phyloP scores from a whole-genome alignment of 2,113 vertebrate genomes.

The Brachyhypopomus gauderio region DNA sequence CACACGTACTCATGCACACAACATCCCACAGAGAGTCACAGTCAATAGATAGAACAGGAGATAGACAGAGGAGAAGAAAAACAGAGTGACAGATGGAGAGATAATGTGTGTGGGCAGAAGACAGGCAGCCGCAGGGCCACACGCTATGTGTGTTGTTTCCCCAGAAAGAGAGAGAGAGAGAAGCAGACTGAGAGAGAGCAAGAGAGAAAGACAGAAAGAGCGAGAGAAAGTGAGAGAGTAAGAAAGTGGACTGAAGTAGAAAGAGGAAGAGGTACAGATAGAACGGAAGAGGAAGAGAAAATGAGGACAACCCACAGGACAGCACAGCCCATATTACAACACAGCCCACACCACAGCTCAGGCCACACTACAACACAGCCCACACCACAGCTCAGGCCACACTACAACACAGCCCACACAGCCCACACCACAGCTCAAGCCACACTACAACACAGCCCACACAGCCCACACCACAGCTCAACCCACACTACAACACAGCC shows the following conservation, averaged over 20 bases:
- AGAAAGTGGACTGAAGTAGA: too few species aligned
- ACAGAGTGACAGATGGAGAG: constrained; percentile 60
- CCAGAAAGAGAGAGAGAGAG: constrained; percentile 40
- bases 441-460: background rate
- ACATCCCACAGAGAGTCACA: constrained; percentile 46
- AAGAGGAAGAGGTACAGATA: too few species aligned
- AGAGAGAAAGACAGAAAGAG: constrained; percentile 27
- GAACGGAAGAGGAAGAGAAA: too few species aligned
- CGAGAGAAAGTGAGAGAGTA: constrained; percentile 1
- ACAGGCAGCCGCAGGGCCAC: constrained; percentile 48
- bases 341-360: too few species aligned
- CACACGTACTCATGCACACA: constrained; percentile 32
- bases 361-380: background rate
- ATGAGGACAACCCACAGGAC: background rate
- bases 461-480: too few species aligned
- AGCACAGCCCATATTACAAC: background rate
- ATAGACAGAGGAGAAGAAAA: constrained; percentile 55
- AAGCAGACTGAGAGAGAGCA: background rate
- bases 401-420: too few species aligned
- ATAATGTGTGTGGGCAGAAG: constrained; percentile 51
- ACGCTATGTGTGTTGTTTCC: constrained; percentile 51
- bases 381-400: too few species aligned
- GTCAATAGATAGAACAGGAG: constrained; percentile 54
- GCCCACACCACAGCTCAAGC: background rate
- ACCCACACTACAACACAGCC: too few species aligned